Evolutionary conservation across 2,113 vertebrate species (phyloP), one percentile per base, ranked within the genome.

Genomic region (Argyrosomus japonicus): DNA sequence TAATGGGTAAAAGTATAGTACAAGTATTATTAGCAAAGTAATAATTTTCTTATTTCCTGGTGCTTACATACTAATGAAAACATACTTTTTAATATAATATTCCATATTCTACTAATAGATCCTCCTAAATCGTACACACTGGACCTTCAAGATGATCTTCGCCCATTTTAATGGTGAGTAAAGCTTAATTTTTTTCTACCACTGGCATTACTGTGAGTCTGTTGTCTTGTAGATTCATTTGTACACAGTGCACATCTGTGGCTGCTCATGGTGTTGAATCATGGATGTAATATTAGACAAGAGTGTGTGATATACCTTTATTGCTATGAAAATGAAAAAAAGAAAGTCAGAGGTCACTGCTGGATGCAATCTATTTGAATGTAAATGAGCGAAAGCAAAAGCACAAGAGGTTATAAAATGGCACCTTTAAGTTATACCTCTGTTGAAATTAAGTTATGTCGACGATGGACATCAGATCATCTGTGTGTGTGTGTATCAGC

Each of bases 351-450:
- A 75, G 54, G 62, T 83, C 80, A 72, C 27, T 17, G 68, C 23
- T 56, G 13, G 5, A 77, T 70, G 50, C 6, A 50, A 57, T 85
- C 36, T 7, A 32, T 57, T 40, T 67, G 63, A 75, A 78, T 81
- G 58, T 61, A 83, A 84, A 79, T 77, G 64, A 63, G 57, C 18
- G 53, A 36, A 71, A 77, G n/a, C 54, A 64, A 54, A 77, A 78
- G 27, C 67, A 61, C 58, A 50, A 48, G 51, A 78, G 27, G 56
- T 47, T 13, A 40, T 68, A 43, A 64, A 14, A 60, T 51, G 56
- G 67, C 12, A 40, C 29, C 14, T 62, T 82, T 54, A 40, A 69
- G 50, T 58, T 57, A 63, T 56, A 57, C 7, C 18, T 60, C 48
- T 1, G 7, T 15, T 45, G 18, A 75, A 74, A 73, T 74, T 29